Base-by-base conservation (phyloP, 2,113 vertebrate species). In the Baryphthengus martii region DNA sequence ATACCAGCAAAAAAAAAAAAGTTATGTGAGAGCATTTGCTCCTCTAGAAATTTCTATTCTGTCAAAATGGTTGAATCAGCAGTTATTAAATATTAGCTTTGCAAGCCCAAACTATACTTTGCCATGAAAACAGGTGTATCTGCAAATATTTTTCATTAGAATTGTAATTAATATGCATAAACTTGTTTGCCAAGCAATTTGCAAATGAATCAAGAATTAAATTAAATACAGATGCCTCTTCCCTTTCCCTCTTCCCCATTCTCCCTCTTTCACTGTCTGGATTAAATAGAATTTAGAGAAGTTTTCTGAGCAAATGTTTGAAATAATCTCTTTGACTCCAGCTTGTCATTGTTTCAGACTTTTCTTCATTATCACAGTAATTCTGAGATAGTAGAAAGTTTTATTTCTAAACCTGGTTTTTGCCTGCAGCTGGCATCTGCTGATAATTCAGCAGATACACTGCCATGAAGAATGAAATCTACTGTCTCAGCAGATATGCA, bases 81-180 rank as follows among this genome's bases (percentile, higher is more conserved):
- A 88, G 17, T 40, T 73, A 33, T 28, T 55, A 89, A 88, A 91
- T 75, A 74, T 72, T 89, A 83, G 59, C 29, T 96, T 87, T 93
- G 83, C 53, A 74, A 92, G 37, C 28, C 61, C 15, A 79, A 5
- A 66, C 74, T 72, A 52, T 77, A 75, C 47, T 77, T 82, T 88
- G 28, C 56, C 50, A 63, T 23, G 68, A 89, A 93, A 96, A 89
- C 93, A 95, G 95, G 74, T 95, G 96, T 80, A 90, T 84, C 77
- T 88, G 74, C 88, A 97, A 96, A 89, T 92, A 96, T 89, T 95
- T 93, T 93, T 95, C 85, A 95, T 95, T 89, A 94, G 83, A 95
- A 95, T 82, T 39, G 28, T 88, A 96, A 96, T 95, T 95, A 96
- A 96, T 95, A 93, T 97, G 93, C 71, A 93, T 70, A 89, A 92